phyloP scores from a whole-genome alignment of 2,797 vertebrate genomes.

The Tympanoctomys barrerae region DNA sequence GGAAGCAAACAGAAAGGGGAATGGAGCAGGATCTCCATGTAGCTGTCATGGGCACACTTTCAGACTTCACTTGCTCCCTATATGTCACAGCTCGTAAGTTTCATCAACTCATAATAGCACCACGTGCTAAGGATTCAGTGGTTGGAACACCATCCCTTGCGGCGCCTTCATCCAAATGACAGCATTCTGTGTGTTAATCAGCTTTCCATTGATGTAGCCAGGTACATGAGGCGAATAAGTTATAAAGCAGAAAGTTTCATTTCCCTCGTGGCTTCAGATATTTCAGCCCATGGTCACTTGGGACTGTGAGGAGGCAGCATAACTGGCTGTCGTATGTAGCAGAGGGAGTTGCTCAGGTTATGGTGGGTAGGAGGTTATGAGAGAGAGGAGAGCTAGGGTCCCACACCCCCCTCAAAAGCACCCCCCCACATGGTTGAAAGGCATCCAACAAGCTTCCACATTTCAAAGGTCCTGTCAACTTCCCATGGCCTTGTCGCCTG shows the following conservation, averaged over 20 bases:
- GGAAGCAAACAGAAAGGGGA: not conserved
- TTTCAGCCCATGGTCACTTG: too few relatives aligned
- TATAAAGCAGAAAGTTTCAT: not conserved
- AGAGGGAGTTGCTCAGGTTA: not conserved
- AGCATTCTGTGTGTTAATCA: not conserved
- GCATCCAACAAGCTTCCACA: not conserved
- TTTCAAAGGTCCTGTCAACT: not conserved
- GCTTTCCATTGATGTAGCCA: not conserved
- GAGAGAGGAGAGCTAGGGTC: not conserved
- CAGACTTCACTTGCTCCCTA: not conserved
- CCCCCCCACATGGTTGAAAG: not conserved
- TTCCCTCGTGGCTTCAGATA: not conserved
- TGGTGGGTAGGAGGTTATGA: not conserved
- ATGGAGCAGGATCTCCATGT: not conserved
- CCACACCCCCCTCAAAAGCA: rapidly evolving
- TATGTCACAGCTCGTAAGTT: not conserved
- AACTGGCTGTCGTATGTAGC: not conserved
- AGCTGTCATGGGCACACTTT: not conserved
- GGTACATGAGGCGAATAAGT: not conserved
- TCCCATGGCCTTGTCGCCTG: too few relatives aligned
- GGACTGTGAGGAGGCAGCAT: not conserved
- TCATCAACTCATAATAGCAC: not conserved
- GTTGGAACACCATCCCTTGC: not conserved
- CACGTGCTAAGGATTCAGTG: not conserved
- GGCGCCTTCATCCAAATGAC: not conserved